Evolutionary conservation across 2,797 vertebrate species (phyloP), one percentile per base, ranked within the genome.

Genomic region (Platalea minor): DNA sequence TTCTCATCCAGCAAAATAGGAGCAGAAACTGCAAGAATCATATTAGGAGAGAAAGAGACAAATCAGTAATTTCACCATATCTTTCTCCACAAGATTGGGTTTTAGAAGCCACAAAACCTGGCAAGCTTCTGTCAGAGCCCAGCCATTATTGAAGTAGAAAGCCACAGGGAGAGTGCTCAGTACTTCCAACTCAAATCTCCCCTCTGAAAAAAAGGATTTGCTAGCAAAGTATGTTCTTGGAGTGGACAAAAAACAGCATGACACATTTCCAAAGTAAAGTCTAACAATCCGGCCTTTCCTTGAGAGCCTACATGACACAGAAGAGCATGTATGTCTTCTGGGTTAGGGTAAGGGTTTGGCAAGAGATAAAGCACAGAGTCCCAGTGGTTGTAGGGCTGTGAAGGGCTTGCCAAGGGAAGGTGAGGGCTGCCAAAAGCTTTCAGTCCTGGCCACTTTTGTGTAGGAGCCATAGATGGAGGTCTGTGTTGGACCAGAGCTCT

Each of bases 311-410:
- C 7, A 8, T 7, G 20, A 37, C 5, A 1, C 2, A 15, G 7
- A 73, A 73, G 21, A 45, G 13, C 13, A 10, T 0, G 0, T 17
- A 4, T 23, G 8, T 28, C 7, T 13, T 67, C 53, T 67, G 48
- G 19, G 7, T 57, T 65, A 35, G 33, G 41, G 17, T 26, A 23
- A 48, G 13, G 4, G 5, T 17, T 73, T 48, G n/a, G 20, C 29
- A 6, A 74, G 61, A 28, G 39, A 56, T 35, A 43, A 85, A 75
- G 17, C 4, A 5, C 10, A n/a, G 7, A 48, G 21, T 8, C 11
- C 24, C 18, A 13, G 13, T 16, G 7, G 33, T 21, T 43, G 19
- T 12, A 29, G 33, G 11, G 17, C 24, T 67, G 19, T 9, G 2
- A 82, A 88, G 7, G 29, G 28, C 3, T 10, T 61, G 26, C 24